phyloP scores from a whole-genome alignment of 2,888 invertebrate species.

The Mythimna pallens region DNA sequence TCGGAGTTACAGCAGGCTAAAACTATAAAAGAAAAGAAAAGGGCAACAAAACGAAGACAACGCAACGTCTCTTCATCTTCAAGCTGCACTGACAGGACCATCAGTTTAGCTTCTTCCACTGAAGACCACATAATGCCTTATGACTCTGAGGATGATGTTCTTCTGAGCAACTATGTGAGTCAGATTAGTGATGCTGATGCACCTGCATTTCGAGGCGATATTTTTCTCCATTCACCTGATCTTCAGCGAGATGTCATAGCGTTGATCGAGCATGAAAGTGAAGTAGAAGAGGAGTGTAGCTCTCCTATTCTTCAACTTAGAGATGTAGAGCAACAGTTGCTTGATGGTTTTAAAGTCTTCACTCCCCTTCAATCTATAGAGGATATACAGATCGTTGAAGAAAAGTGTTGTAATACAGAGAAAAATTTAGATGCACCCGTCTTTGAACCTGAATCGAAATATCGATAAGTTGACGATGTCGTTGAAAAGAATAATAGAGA shows the following conservation, averaged over 20 bases:
- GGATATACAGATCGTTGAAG: conserved; percentile 10
- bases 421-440: not conserved
- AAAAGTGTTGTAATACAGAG: conserved; percentile 5
- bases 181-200: conserved; percentile 15
- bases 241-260: not conserved
- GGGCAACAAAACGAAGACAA: conserved; percentile 19
- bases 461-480: not conserved
- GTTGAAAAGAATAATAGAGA: conserved; percentile 2
- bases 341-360: conserved; percentile 1
- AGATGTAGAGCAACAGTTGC: conserved; percentile 9
- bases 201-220: not conserved
- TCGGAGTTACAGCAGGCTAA: conserved; percentile 22
- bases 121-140: conserved; percentile 25
- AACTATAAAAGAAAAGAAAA: conserved; percentile 8
- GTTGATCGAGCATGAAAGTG: not conserved
- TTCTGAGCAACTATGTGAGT: conserved; percentile 12
- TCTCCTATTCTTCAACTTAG: not conserved
- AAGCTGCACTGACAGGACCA: conserved; percentile 27
- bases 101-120: conserved; percentile 31
- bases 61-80: conserved; percentile 18
- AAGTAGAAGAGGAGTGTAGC: not conserved
- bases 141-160: conserved; percentile 19
- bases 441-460: not conserved
- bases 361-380: conserved; percentile 7
- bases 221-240: not conserved